These are phyloP conservation scores for Glandiceps talaboti DNA, from an alignment of 53 echinoderm and acorn worm species.

Conservation along the genomic window DNA sequence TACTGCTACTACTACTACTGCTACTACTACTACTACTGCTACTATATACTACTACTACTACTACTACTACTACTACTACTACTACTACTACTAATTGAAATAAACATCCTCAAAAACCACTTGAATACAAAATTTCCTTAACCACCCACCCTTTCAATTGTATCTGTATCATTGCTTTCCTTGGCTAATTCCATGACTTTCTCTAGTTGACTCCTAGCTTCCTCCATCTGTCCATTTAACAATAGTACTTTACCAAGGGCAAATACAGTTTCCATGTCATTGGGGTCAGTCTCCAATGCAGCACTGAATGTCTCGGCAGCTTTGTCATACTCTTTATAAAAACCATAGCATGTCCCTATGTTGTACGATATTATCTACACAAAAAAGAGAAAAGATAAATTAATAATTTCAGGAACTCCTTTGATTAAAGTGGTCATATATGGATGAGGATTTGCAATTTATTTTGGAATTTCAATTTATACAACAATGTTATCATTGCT, in stretches of 20 bases:
- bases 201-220: conserved; percentile 25
- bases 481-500: too few relatives aligned
- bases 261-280: conserved; percentile 38
- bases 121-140: too few relatives aligned
- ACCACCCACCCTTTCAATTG: neutral
- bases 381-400: neutral
- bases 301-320: conserved; percentile 20
- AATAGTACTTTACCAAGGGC: conserved; percentile 35
- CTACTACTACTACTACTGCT: too few relatives aligned
- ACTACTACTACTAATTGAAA: too few relatives aligned
- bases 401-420: too few relatives aligned
- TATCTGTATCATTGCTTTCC: conserved; percentile 22
- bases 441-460: too few relatives aligned
- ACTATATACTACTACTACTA: too few relatives aligned
- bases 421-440: too few relatives aligned
- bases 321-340: conserved; percentile 27
- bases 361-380: conserved; percentile 43
- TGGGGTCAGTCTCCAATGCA: conserved; percentile 15
- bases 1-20: too few relatives aligned
- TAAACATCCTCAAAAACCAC: too few relatives aligned
- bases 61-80: too few relatives aligned
- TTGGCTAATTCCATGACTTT: conserved; percentile 26
- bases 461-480: too few relatives aligned
- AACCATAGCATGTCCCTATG: conserved; percentile 48
- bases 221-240: conserved; percentile 25